Evolutionary conservation across 2,113 vertebrate species (phyloP).

Genomic region (Melanocharis versteri): DNA sequence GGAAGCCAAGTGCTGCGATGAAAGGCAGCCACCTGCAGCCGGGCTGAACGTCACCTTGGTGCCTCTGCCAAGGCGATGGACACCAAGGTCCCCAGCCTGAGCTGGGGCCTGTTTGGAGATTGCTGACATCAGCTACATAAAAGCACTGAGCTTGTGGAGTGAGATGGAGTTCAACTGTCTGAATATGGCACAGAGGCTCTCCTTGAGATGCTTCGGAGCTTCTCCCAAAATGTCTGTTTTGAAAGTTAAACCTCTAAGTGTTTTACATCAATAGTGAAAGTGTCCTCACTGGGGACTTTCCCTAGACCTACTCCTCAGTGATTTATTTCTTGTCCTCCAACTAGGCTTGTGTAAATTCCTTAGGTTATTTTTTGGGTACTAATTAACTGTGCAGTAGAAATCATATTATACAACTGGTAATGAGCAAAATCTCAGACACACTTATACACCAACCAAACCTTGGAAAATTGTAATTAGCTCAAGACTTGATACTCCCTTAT

Average conservation of each 20-base stretch:
- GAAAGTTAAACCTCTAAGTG: conserved; percentile 1
- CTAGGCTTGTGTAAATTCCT: conserved; percentile 34
- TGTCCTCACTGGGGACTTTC: not conserved
- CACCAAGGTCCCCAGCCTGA: not conserved
- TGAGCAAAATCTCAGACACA: conserved; percentile 45
- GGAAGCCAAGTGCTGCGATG: not conserved
- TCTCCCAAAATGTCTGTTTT: not conserved
- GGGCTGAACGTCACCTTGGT: not conserved
- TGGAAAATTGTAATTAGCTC: conserved; percentile 57
- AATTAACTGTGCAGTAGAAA: conserved; percentile 55
- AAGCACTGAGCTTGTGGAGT: not conserved
- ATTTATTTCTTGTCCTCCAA: conserved; percentile 30
- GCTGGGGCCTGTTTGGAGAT: not conserved
- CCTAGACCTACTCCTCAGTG: not conserved
- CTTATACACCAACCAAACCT: conserved; percentile 16
- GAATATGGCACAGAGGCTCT: not conserved
- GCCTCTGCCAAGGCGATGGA: not conserved
- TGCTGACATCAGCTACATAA: not conserved
- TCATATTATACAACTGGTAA: conserved; percentile 57
- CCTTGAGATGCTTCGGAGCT: not conserved
- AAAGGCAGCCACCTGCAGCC: not conserved
- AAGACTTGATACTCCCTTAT: conserved; percentile 33
- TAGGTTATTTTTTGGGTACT: conserved; percentile 45
- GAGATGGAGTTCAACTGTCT: not conserved
- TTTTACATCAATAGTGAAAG: not conserved